Base-by-base conservation (phyloP, 92 coral and sea anemone genomes). In the Scolanthus callimorphus region DNA sequence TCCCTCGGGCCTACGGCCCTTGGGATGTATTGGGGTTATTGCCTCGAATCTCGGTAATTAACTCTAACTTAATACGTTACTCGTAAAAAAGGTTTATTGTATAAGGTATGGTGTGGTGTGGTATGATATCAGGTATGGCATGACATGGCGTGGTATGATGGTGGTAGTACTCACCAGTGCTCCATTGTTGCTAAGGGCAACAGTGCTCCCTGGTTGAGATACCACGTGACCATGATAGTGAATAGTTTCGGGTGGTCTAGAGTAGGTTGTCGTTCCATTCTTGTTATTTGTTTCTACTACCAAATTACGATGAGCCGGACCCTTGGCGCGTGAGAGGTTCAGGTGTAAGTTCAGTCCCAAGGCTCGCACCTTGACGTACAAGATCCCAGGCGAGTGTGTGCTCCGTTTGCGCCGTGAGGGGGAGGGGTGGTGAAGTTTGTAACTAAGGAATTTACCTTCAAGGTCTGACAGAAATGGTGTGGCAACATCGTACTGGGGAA, bases 401-500 rank as follows among this genome's bases (percentile, higher is more conserved):
- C 61, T 81, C 27, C 97, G 73, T 62, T 69, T 77, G 11, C 50
- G 62, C 12, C 97, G 78, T 37, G 68, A 67, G 43, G 75, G 88
- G 4, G 55, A 61, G 55, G 74, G 82, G 49, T 66, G 67, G 15
- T 71, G 76, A 9, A 88, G 80, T 46, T 90, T 73, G 72, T 78
- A 70, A 58, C 84, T 78, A 25, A 62, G 62, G 46, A 91, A 87
- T 25, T 80, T 67, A 0, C 95, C 89, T 1, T 49, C 63, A 38
- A 74, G 81, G 27, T 91, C 82, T 13, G 75, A 74, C 63, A 58
- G 97, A 69, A 79, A 79, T 1, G 97, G 97, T 20, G 61, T 63
- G 20, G 91, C 68, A 27, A 91, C 74, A 19, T 91, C 89, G 68
- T 91, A 91, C n/a, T 83, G 88, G 55, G 97, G 97, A 45, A 91